Conservation (phyloP, 2,888 invertebrate species). For the Oegoconia quadripuncta region DNA sequence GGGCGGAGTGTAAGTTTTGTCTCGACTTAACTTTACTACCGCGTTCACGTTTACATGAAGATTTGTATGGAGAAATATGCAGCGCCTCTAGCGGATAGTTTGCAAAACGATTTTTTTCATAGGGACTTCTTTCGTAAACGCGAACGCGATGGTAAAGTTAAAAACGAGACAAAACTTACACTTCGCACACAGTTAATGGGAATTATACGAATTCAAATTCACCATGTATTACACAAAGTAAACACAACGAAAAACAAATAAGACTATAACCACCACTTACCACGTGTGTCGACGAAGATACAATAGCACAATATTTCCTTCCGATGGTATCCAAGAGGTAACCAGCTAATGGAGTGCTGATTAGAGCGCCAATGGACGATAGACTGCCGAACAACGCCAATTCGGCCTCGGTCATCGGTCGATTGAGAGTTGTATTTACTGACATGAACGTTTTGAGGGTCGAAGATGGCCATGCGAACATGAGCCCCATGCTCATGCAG, state of each 20-base stretch:
- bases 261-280: conserved; percentile 29
- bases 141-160: too few relatives aligned
- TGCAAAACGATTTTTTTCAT: too few relatives aligned
- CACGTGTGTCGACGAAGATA: conserved; percentile 34
- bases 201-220: too few relatives aligned
- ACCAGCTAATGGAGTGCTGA: conserved; percentile 42
- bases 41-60: too few relatives aligned
- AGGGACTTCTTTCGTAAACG: too few relatives aligned
- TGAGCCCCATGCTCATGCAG: conserved; percentile 44
- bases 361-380: conserved; percentile 43
- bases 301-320: conserved; percentile 40
- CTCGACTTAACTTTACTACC: too few relatives aligned
- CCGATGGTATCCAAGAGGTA: conserved; percentile 42
- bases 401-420: conserved; percentile 50
- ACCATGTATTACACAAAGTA: neutral
- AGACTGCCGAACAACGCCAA: conserved; percentile 48
- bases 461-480: conserved; percentile 56
- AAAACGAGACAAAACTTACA: too few relatives aligned
- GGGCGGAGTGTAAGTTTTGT: too few relatives aligned
- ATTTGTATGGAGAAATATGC: too few relatives aligned
- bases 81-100: too few relatives aligned
- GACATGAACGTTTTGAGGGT: conserved; percentile 49
- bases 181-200: too few relatives aligned
- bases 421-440: conserved; percentile 44
- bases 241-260: too few relatives aligned